Evolutionary conservation across 2,888 invertebrate species (phyloP), one percentile per base, ranked within the genome.

Genomic region (Baccha elongata): DNA sequence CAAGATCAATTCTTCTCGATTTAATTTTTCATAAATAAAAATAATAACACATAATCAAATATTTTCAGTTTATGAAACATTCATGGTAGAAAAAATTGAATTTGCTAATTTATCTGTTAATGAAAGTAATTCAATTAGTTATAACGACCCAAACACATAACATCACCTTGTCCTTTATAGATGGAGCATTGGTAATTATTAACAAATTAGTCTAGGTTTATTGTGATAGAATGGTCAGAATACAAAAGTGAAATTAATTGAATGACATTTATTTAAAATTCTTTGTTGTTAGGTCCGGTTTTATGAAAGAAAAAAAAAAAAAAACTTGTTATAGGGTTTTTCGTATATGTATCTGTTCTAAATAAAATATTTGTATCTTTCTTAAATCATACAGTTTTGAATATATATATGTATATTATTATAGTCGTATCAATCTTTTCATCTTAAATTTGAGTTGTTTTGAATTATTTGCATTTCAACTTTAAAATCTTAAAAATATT

Each of bases 201-300:
- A 53, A 67, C 35, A 37, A 76, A 76, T 81, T 81, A 76, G 76
- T 81, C 60, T 50, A 60, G 55, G 58, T 69, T 71, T 62, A 74
- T 68, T 17, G 67, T 58, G 11, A 44, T 44, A 37, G 52, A 62
- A 68, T 52, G 29, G 11, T 48, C 21, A 13, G 50, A 60, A 40
- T 44, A 29, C 11, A 55, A 55, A 55, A 55, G 23, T 11, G 23
- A 40, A 35, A 73, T 26, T 62, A 48, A 80, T 80, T 69, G 68
- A 55, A 26, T 69, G 65, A 23, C 58, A 72, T 44, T 53, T 72
- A 1, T 40, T 52, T 50, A 15, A 29, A 71, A 60, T 71, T 71
- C 50, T 44, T 7, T 23, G 8, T 26, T 29, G 46, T 32, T n/a
- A 60, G 13, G 62, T 71, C 71, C 46, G 44, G 60, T 35, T 35